Percentiles rank a stretch among this genome's conserved stretches.
These are phyloP conservation scores for Falco concolor DNA, from an alignment of 2,797 vertebrate genomes.

Conservation along the genomic window DNA sequence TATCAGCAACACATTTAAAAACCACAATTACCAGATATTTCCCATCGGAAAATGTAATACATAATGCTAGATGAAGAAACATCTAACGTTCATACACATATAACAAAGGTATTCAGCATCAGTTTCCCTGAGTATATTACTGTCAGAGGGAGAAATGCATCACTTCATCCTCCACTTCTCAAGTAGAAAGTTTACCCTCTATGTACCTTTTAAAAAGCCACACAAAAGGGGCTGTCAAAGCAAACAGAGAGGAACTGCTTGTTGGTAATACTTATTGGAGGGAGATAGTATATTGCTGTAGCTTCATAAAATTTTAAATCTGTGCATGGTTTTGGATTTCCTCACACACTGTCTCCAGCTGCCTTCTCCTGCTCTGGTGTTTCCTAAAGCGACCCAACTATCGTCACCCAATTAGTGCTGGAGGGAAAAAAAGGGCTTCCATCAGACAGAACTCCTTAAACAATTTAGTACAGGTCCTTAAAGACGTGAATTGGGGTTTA, in stretches of 20 bases:
- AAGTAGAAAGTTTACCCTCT: background rate
- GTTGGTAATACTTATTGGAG: background rate
- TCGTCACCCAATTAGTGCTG: slow-evolving; percentile 67
- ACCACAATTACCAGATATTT: background rate
- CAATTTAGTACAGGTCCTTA: slow-evolving; percentile 15
- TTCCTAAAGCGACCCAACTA: slow-evolving; percentile 66
- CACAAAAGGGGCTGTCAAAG: background rate
- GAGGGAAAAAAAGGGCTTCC: slow-evolving; percentile 4
- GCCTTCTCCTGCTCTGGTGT: slow-evolving; percentile 62
- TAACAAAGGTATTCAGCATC: background rate
- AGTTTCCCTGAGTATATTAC: background rate
- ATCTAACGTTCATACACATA: background rate
- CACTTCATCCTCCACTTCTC: background rate
- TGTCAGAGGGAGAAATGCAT: background rate
- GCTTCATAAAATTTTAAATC: slow-evolving; percentile 41
- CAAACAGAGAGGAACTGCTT: background rate
- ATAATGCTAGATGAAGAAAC: background rate
- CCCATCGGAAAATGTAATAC: background rate
- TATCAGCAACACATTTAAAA: background rate
- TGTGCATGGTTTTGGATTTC: slow-evolving; percentile 72
- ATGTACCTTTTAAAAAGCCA: background rate
- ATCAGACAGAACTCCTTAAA: slow-evolving; percentile 51
- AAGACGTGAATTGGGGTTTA: background rate
- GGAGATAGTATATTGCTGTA: background rate
- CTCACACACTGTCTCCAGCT: slow-evolving; percentile 67